Evolutionary conservation across 2,113 vertebrate genomes (phyloP).

Genomic region (Mustela nigripes): DNA sequence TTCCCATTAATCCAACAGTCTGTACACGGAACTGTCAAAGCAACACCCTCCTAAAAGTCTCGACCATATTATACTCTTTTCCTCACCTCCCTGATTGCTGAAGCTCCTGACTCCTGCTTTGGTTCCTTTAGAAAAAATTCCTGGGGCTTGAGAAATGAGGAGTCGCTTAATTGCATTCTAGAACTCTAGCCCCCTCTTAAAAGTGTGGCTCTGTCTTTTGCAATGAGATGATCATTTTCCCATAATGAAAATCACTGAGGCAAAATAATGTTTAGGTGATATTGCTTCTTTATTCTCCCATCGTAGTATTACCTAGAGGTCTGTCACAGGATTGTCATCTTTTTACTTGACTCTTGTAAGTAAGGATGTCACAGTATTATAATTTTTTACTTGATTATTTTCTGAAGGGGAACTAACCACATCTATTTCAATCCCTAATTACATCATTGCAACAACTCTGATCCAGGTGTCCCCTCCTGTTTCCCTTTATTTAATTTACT

Average conservation of each 20-base stretch:
- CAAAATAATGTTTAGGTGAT: background rate
- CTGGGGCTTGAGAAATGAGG: background rate
- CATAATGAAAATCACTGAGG: conserved; percentile 14
- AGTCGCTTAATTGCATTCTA: background rate
- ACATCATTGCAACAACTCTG: background rate
- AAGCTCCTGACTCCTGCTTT: background rate
- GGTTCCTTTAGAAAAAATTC: background rate
- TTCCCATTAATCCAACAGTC: background rate
- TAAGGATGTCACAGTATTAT: background rate
- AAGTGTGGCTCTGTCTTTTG: conserved; percentile 28
- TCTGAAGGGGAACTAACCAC: background rate
- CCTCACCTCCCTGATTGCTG: background rate
- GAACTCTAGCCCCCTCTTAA: background rate
- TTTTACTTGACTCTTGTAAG: background rate
- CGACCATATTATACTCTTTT: background rate
- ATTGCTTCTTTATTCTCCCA: background rate
- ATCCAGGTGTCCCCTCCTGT: background rate
- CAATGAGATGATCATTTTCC: conserved; percentile 30
- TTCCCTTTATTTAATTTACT: background rate
- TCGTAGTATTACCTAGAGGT: background rate
- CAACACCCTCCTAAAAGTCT: background rate
- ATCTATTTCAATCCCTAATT: background rate
- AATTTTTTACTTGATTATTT: background rate
- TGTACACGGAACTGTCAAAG: too few relatives aligned
- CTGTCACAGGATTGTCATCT: background rate